phyloP scores from a whole-genome alignment of 2,797 vertebrate genomes.

The Perodicticus potto region DNA sequence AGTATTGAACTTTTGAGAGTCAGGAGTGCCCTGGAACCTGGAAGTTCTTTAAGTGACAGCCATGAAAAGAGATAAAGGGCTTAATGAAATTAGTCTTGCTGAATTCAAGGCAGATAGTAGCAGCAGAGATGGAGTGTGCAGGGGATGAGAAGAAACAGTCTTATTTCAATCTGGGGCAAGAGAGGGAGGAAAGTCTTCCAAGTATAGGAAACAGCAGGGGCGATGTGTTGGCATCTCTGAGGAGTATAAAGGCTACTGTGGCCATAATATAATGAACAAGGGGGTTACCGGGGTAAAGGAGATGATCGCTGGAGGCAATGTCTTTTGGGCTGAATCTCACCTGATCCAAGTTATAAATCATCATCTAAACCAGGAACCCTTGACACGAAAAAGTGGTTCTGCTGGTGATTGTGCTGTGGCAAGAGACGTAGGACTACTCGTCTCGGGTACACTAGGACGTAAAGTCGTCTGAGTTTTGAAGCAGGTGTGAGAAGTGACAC shows the following conservation, averaged over 20 bases:
- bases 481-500: neutral
- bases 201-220: neutral
- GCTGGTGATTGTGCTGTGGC: neutral
- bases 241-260: neutral
- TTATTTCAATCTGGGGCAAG: neutral
- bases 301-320: neutral
- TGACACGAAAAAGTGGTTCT: neutral
- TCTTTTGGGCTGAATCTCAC: neutral
- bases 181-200: neutral
- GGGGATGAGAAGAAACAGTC: neutral
- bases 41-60: neutral
- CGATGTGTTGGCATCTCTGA: neutral
- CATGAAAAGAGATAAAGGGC: neutral
- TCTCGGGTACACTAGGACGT: accelerated
- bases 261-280: neutral
- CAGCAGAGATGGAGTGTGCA: neutral
- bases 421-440: neutral
- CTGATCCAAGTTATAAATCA: neutral
- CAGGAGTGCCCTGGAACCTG: neutral
- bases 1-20: neutral
- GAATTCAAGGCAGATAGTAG: neutral
- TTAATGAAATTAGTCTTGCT: neutral
- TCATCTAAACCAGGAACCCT: neutral
- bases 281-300: neutral
- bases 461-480: neutral